These are phyloP conservation scores for Muschampia plurimacula DNA, from an alignment of 2,888 invertebrate genomes.

Conservation along the genomic window DNA sequence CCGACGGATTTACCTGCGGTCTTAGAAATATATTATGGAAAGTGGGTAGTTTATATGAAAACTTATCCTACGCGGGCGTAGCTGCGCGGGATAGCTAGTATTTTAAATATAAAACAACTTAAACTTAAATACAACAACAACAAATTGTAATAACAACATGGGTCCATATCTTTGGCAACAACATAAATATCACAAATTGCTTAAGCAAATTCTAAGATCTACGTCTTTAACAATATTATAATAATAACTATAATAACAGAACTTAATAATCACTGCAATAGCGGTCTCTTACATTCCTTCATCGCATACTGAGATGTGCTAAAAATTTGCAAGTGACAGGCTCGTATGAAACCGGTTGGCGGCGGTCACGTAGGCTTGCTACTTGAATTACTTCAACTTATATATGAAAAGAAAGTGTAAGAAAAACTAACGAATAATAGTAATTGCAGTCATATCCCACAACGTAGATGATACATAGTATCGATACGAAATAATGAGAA, in stretches of 20 bases:
- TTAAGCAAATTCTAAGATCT: too few species aligned
- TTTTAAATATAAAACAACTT: too few species aligned
- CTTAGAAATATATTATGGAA: too few species aligned
- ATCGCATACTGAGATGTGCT: constrained; percentile 5
- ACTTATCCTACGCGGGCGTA: too few species aligned
- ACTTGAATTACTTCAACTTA: neutral
- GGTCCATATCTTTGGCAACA: too few species aligned
- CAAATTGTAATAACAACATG: too few species aligned
- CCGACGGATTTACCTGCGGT: too few species aligned
- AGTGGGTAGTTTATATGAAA: too few species aligned
- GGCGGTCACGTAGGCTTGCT: constrained; percentile 5
- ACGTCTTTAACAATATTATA: too few species aligned
- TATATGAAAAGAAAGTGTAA: neutral
- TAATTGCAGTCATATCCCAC: neutral
- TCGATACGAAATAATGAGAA: neutral
- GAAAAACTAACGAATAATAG: neutral
- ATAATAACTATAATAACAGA: neutral
- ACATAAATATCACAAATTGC: too few species aligned
- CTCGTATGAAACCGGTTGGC: constrained; percentile 4
- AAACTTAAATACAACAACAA: too few species aligned
- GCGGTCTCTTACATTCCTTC: constrained; percentile 3
- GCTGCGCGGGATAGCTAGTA: too few species aligned
- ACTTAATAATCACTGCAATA: neutral
- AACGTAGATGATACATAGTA: neutral
- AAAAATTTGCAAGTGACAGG: constrained; percentile 9